Conservation (phyloP, 2,888 invertebrate genomes). For the Atethmia centrago region DNA sequence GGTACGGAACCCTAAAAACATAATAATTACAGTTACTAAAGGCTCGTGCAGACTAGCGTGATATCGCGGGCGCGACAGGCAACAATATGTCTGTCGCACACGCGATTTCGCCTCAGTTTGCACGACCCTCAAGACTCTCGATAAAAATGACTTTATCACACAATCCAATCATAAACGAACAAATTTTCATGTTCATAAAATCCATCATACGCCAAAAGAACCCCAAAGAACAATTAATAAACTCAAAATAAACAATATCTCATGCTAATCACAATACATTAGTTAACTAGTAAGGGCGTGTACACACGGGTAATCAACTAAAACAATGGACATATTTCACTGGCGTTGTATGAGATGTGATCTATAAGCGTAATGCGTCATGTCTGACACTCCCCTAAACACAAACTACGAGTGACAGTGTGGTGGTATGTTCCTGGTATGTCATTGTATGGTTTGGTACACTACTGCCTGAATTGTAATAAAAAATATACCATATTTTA, state of each 20-base stretch:
- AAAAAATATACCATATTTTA: background rate
- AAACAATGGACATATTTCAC: constrained; percentile 78
- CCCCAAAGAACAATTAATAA: constrained; percentile 55
- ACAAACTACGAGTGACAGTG: constrained; percentile 71
- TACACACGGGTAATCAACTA: constrained; percentile 81
- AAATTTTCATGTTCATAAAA: constrained; percentile 4
- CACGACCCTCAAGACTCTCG: too few relatives aligned
- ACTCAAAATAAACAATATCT: constrained; percentile 60
- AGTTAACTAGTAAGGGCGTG: constrained; percentile 75
- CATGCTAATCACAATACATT: constrained; percentile 72
- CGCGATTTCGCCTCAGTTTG: too few relatives aligned
- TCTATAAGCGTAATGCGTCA: constrained; percentile 85
- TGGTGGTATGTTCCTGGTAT: constrained; percentile 42
- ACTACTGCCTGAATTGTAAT: background rate
- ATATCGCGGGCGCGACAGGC: too few relatives aligned
- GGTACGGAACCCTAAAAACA: background rate
- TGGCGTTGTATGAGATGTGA: constrained; percentile 77
- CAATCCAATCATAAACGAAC: background rate
- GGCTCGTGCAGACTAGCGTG: too few relatives aligned
- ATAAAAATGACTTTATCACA: background rate
- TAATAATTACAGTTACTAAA: background rate
- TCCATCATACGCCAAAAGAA: constrained; percentile 41
- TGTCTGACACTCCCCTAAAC: constrained; percentile 78
- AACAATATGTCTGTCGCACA: too few relatives aligned
- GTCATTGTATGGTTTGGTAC: constrained; percentile 28